Evolutionary conservation across 2,888 invertebrate species (phyloP), one percentile per base, ranked within the genome.

Genomic region (Trimorus sp.): DNA sequence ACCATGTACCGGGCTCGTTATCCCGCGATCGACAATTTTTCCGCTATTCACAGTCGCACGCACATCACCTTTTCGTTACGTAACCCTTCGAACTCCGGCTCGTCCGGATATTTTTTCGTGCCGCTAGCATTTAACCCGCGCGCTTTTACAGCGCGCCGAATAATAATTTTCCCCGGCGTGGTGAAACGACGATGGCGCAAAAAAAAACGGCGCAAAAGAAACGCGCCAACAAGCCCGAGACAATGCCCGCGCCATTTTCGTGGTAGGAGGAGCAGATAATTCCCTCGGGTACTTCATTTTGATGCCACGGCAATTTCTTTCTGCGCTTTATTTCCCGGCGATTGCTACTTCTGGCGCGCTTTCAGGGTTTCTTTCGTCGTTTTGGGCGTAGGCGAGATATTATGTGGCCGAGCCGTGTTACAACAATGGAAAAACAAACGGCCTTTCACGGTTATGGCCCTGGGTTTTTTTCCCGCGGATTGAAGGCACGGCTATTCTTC

Each of bases 261-360:
- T 26, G 26, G 26, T 26, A 26, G 26, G 69, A 79, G 48, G 45
- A 58, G 53, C 74, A 59, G 69, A 79, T 79, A 74, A 79, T 79
- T 74, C 74, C 74, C 63, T 75, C 70, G 75, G 65, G 63, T 70
- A 49, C 75, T 74, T 75, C 79, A 75, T 74, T 79, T 79, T 65
- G 70, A 75, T 79, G 79, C 75, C 74, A 65, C 65, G 45, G 65
- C 75, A 79, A 79, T 79, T 79, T 79, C 79, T 79, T 70, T 70
- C 65, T 58, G 69, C 62, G 16, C 75, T 80, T 71, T 66, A 80
- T 75, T 80, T 71, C 26, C 63, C 66, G 60, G 38, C 80, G 69
- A 76, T 70, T 56, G 76, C 66, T 71, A 71, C 76, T 76, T 71
- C 71, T 80, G 76, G 75, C 66, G 60, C 60, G 71, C 70, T 75